These are phyloP conservation scores for Epizoanthus rinbou DNA, from an alignment of 92 coral and sea anemone species.

Conservation along the genomic window DNA sequence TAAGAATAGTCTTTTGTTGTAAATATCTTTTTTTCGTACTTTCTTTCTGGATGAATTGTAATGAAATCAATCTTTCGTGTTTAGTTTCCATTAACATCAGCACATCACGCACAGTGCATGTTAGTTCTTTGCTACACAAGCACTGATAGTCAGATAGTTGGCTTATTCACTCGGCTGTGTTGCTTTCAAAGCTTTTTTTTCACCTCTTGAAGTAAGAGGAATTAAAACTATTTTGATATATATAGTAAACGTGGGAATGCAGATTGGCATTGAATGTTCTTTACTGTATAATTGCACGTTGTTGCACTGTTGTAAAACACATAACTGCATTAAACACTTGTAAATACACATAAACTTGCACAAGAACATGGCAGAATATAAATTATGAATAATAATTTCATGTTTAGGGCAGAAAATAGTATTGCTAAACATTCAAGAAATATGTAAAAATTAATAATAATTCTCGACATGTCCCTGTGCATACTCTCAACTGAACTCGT, in stretches of 20 bases:
- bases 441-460: neutral
- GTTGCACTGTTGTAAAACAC: neutral
- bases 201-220: neutral
- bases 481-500: neutral
- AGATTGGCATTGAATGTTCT: conserved; percentile 43
- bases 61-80: too few relatives aligned
- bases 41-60: too few relatives aligned
- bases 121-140: neutral
- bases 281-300: neutral
- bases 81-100: too few relatives aligned
- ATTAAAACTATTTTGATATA: neutral
- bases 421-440: neutral
- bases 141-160: too few relatives aligned
- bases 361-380: neutral
- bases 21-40: too few relatives aligned
- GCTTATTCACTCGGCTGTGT: neutral
- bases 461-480: neutral
- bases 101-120: too few relatives aligned
- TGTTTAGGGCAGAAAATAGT: neutral
- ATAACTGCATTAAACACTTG: neutral
- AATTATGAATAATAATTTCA: neutral
- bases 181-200: neutral
- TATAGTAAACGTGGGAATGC: neutral
- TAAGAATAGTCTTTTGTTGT: too few relatives aligned
- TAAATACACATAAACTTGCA: conserved; percentile 4